Percentiles rank a stretch among this genome's conserved stretches.
Conservation (phyloP, 2,113 vertebrate species). For the Ammodytes dubius region DNA sequence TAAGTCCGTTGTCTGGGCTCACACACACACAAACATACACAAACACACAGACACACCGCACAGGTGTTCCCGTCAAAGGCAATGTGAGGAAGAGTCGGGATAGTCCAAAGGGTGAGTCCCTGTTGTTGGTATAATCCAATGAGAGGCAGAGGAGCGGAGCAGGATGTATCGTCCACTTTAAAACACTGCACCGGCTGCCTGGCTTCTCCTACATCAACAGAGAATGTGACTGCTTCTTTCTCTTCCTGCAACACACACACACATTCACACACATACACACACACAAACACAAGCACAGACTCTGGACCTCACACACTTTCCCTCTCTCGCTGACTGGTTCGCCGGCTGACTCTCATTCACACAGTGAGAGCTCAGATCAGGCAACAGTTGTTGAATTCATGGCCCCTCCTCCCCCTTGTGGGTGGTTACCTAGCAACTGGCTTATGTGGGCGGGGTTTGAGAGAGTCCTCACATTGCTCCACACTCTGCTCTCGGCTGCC, state of each 20-base stretch:
- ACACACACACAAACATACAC: conserved; percentile 20
- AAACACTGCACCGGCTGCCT: conserved; percentile 63
- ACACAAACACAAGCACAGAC: conserved; percentile 22
- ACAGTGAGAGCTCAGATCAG: conserved; percentile 70
- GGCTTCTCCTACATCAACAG: conserved; percentile 36
- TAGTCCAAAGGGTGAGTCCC: conserved; percentile 71
- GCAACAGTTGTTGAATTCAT: conserved; percentile 84
- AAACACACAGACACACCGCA: conserved; percentile 33
- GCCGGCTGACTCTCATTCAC: conserved; percentile 70
- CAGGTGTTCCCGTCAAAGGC: conserved; percentile 69
- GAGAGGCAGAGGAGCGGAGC: conserved; percentile 43
- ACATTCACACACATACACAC: conserved; percentile 20
- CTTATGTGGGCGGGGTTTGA: conserved; percentile 65
- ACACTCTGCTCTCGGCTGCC: conserved; percentile 63
- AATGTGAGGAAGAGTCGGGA: conserved; percentile 43
- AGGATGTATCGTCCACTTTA: conserved; percentile 55
- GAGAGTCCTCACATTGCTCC: conserved; percentile 75
- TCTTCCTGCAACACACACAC: conserved; percentile 9
- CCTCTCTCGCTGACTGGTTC: conserved; percentile 52
- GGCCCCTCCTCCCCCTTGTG: conserved; percentile 70
- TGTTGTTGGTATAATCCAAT: conserved; percentile 62
- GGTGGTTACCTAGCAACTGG: conserved; percentile 83
- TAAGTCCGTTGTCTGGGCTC: conserved; percentile 39
- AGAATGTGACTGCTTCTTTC: conserved; percentile 18
- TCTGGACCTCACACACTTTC: conserved; percentile 61